Conservation (phyloP, 2,888 invertebrate species). For the Coleophora flavipennella region DNA sequence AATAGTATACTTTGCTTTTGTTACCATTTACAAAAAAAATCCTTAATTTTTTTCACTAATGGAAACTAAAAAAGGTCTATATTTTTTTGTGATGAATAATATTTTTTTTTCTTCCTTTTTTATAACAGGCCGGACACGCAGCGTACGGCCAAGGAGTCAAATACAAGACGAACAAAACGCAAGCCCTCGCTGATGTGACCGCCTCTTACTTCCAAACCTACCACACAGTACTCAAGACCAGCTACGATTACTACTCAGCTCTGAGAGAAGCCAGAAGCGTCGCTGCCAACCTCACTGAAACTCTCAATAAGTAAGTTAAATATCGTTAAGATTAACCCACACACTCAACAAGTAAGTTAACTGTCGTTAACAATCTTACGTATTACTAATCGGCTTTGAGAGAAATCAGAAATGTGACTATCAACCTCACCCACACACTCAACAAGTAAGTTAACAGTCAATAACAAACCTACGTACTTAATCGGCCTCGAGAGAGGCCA, state of each 20-base stretch:
- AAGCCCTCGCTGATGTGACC: slow-evolving; percentile 71
- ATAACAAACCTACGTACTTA: no score
- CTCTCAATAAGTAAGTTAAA: slow-evolving; percentile 75
- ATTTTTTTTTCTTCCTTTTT: no score
- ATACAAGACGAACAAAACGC: slow-evolving; percentile 52
- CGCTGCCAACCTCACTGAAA: slow-evolving; percentile 86
- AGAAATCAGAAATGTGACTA: no score
- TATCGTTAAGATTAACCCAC: slow-evolving; percentile 51
- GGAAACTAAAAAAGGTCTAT: no score
- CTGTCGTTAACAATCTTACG: slow-evolving; percentile 51
- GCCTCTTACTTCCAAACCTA: slow-evolving; percentile 90
- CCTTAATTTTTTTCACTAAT: no score
- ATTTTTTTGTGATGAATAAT: no score
- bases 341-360: slow-evolving; percentile 76
- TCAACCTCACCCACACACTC: slow-evolving; percentile 77
- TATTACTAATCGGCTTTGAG: no score
- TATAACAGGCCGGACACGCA: slow-evolving; percentile 79
- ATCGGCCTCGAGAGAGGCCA: no score
- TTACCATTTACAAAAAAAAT: no score
- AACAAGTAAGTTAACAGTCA: slow-evolving; percentile 72
- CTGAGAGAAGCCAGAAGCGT: slow-evolving; percentile 85
- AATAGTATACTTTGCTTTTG: no score
- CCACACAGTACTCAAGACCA: slow-evolving; percentile 92
- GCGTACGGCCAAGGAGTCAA: slow-evolving; percentile 84
- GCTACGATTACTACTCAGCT: slow-evolving; percentile 91